Conservation (phyloP, 2,113 vertebrate genomes). For the Archocentrus centrarchus region DNA sequence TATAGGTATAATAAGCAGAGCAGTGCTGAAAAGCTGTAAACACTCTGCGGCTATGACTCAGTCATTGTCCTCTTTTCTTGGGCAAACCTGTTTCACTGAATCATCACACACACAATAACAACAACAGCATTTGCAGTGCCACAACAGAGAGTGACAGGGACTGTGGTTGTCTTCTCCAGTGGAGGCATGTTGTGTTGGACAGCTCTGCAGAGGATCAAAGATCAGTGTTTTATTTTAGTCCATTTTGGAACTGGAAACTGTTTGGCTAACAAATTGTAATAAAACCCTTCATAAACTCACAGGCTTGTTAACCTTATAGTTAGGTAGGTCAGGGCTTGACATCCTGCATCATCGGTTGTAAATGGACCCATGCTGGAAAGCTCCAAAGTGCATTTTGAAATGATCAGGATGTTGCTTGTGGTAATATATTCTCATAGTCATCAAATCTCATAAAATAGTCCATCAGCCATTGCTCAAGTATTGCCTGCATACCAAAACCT, state of each 20-base stretch:
- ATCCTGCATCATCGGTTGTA: neutral
- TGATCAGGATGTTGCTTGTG: neutral
- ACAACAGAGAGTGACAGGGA: neutral
- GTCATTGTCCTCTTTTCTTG: slow-evolving; percentile 38
- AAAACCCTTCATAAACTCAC: neutral
- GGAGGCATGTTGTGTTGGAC: neutral
- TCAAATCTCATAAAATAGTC: neutral
- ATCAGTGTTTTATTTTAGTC: neutral
- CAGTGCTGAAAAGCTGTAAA: slow-evolving; percentile 52
- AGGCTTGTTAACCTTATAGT: neutral
- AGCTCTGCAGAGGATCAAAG: neutral
- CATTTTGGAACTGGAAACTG: neutral
- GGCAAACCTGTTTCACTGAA: slow-evolving; percentile 40
- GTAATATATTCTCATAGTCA: neutral
- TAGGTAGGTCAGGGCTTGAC: neutral
- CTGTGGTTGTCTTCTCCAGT: neutral
- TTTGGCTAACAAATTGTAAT: neutral
- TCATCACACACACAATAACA: slow-evolving; percentile 31
- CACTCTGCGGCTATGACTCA: slow-evolving; percentile 55
- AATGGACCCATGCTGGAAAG: neutral
- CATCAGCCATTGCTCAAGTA: neutral
- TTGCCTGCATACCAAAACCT: neutral
- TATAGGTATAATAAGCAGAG: slow-evolving; percentile 55
- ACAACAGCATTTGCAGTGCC: neutral
- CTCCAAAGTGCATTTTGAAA: neutral